phyloP scores from a whole-genome alignment of 2,113 vertebrate genomes.

The Hemiscyllium ocellatum region DNA sequence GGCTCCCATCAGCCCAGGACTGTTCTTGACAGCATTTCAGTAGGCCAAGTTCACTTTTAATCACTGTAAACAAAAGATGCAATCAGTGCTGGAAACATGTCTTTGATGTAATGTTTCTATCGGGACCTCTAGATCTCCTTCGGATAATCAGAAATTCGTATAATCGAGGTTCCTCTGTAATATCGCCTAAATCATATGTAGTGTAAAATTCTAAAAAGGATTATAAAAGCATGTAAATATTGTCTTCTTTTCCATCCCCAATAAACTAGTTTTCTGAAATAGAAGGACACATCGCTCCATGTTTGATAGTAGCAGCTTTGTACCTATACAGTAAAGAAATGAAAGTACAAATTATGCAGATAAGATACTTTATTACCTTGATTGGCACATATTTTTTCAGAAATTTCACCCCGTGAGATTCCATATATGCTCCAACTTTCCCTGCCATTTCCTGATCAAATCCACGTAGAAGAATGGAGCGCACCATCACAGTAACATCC shows the following conservation, averaged over 20 bases:
- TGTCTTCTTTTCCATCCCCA: background rate
- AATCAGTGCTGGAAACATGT: no score
- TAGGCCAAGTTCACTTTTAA: no score
- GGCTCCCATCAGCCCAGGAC: no score
- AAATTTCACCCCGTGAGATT: conserved; percentile 78
- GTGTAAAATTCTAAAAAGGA: background rate
- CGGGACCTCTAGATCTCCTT: no score
- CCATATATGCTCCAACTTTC: conserved; percentile 76
- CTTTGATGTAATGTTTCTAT: no score
- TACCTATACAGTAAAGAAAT: background rate
- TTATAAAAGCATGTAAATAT: no score
- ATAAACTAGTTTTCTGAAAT: background rate
- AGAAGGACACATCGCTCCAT: background rate
- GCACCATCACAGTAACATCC: conserved; percentile 87
- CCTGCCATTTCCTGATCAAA: conserved; percentile 96
- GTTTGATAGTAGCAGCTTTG: background rate
- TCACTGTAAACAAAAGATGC: no score
- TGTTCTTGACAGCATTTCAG: no score
- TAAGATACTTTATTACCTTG: conserved; percentile 56
- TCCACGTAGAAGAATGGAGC: conserved; percentile 84
- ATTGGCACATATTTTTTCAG: conserved; percentile 72
- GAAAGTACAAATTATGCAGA: background rate
- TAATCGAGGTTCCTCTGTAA: no score
- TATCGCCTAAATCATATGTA: no score
- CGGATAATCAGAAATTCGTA: no score